Percentiles rank a stretch among this genome's conserved stretches.
Conservation (phyloP, 2,888 invertebrate species). For the Slavum lentiscoides region DNA sequence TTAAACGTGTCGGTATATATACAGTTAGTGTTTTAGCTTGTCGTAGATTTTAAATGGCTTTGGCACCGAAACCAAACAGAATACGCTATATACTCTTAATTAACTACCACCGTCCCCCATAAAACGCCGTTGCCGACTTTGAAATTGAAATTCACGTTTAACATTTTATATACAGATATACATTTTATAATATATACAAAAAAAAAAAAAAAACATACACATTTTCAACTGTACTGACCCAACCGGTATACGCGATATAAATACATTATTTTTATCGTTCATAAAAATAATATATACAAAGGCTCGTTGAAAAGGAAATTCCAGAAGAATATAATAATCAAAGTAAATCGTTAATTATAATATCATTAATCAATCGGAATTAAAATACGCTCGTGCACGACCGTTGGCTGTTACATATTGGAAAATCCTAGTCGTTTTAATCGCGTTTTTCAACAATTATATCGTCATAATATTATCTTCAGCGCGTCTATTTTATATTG, state of each 20-base stretch:
- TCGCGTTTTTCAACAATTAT: no score
- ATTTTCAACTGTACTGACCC: conserved; percentile 9
- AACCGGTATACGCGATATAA: conserved; percentile 13
- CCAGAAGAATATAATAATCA: no score
- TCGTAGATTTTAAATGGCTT: conserved; percentile 51
- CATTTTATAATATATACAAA: neutral
- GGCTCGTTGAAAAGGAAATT: neutral
- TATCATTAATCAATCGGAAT: no score
- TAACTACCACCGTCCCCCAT: conserved; percentile 34
- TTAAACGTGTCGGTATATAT: conserved; percentile 45
- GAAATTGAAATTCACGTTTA: conserved; percentile 31
- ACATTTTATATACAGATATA: neutral
- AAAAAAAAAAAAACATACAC: neutral
- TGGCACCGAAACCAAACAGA: conserved; percentile 46
- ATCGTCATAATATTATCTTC: no score
- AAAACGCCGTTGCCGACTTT: conserved; percentile 16
- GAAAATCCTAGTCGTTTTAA: no score
- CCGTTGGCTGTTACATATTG: no score
- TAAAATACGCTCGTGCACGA: no score
- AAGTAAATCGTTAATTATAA: no score
- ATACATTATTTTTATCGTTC: neutral
- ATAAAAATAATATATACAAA: neutral
- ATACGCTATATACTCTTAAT: conserved; percentile 35
- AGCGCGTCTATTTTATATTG: no score
- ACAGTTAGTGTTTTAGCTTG: conserved; percentile 47